Conservation (phyloP, 2,113 vertebrate genomes). For the Thinocorus orbignyianus region DNA sequence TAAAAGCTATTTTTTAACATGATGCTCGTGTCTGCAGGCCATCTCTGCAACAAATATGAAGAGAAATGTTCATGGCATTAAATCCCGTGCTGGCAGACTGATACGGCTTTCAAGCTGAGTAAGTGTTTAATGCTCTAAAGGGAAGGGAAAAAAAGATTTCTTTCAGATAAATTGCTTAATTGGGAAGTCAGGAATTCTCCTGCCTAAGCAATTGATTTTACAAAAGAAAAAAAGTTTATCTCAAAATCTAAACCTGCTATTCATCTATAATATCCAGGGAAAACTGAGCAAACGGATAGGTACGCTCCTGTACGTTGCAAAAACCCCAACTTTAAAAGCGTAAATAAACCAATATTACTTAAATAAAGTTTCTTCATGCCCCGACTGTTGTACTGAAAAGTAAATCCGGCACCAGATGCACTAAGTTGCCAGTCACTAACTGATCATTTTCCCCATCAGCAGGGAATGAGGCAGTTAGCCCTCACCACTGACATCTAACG, state of each 20-base stretch:
- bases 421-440: rapidly evolving
- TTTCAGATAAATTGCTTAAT: conserved; percentile 59
- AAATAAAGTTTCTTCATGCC: neutral
- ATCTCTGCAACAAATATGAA: conserved; percentile 45
- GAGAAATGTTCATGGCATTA: conserved; percentile 36
- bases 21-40: conserved; percentile 35
- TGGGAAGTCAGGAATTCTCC: conserved; percentile 42
- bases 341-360: neutral
- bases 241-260: neutral
- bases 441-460: rapidly evolving
- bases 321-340: neutral
- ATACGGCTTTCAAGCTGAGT: conserved; percentile 7
- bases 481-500: neutral
- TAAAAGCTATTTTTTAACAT: conserved; percentile 43
- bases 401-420: rapidly evolving
- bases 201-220: conserved; percentile 36
- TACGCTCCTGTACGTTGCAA: neutral
- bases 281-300: neutral
- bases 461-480: neutral
- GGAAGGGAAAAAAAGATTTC: conserved; percentile 1
- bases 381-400: neutral
- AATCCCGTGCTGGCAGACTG: conserved; percentile 9
- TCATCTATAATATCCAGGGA: neutral
- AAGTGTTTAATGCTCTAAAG: conserved; percentile 34
- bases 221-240: conserved; percentile 3